Evolutionary conservation across 2,888 invertebrate species (phyloP).

Genomic region (Junonia oenone): DNA sequence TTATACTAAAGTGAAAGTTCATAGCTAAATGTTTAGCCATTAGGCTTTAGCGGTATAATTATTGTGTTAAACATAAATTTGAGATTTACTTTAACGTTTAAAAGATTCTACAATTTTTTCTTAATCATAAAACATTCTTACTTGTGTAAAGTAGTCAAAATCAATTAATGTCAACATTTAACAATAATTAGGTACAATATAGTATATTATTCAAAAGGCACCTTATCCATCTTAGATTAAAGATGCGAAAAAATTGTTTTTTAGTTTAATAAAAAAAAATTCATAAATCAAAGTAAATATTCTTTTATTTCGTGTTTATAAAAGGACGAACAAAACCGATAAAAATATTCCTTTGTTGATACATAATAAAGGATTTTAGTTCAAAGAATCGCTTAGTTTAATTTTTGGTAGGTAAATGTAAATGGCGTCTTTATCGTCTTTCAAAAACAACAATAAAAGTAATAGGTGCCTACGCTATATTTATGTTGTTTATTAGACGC

Average conservation of each 20-base stretch:
- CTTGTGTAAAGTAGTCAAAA: too few relatives aligned
- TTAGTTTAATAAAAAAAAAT: neutral
- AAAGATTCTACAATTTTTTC: too few relatives aligned
- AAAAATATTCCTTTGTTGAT: constrained; percentile 20
- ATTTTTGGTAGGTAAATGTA: constrained; percentile 16
- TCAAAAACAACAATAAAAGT: constrained; percentile 8
- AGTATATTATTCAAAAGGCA: too few relatives aligned
- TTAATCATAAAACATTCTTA: too few relatives aligned
- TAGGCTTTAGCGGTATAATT: too few relatives aligned
- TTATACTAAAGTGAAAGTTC: too few relatives aligned
- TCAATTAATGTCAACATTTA: too few relatives aligned
- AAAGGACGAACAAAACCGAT: constrained; percentile 13
- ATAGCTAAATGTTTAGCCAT: too few relatives aligned
- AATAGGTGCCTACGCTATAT: neutral
- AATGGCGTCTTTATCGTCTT: constrained; percentile 10
- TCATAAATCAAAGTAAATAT: constrained; percentile 13
- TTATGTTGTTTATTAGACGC: neutral
- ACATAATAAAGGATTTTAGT: constrained; percentile 19
- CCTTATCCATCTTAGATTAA: too few relatives aligned
- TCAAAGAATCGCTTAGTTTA: constrained; percentile 25
- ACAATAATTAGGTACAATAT: too few relatives aligned
- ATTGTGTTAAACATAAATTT: too few relatives aligned
- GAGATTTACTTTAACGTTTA: too few relatives aligned
- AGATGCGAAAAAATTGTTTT: neutral
- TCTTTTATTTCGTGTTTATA: constrained; percentile 12